phyloP scores from a whole-genome alignment of 2,888 invertebrate genomes.

The Petrophora chlorosata region DNA sequence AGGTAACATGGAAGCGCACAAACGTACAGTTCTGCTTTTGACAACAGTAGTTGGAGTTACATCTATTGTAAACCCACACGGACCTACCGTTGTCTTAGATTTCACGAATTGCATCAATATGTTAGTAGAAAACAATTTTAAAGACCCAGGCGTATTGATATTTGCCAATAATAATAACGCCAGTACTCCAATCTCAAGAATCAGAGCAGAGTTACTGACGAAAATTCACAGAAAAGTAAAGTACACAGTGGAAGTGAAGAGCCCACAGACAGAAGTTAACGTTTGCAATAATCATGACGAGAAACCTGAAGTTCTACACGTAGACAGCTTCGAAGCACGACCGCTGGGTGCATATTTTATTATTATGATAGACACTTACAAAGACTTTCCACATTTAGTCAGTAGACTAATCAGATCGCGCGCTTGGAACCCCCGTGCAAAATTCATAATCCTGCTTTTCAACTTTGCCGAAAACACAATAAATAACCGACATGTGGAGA shows the following conservation, averaged over 20 bases:
- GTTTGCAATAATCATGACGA: slow-evolving; percentile 46
- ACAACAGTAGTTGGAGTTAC: slow-evolving; percentile 24
- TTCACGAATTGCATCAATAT: slow-evolving; percentile 54
- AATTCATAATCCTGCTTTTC: slow-evolving; percentile 63
- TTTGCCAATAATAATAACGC: slow-evolving; percentile 55
- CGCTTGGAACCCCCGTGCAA: slow-evolving; percentile 71
- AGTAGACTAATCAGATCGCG: slow-evolving; percentile 55
- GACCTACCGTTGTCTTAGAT: slow-evolving; percentile 58
- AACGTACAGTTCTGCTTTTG: slow-evolving; percentile 30
- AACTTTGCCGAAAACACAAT: slow-evolving; percentile 39
- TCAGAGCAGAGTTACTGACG: slow-evolving; percentile 52
- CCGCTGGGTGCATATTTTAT: slow-evolving; percentile 61
- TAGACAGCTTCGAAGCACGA: slow-evolving; percentile 49
- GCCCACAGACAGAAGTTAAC: slow-evolving; percentile 44
- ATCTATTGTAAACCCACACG: slow-evolving; percentile 51
- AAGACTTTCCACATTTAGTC: slow-evolving; percentile 54
- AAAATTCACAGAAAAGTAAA: slow-evolving; percentile 47
- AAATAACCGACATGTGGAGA: slow-evolving; percentile 49
- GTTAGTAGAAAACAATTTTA: slow-evolving; percentile 55
- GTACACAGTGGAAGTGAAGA: slow-evolving; percentile 52
- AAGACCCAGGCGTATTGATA: slow-evolving; percentile 54
- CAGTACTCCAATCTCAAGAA: slow-evolving; percentile 47
- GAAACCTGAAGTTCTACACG: slow-evolving; percentile 40
- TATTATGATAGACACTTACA: slow-evolving; percentile 55
- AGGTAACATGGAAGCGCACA: slow-evolving; percentile 23